A percentile compares a stretch with the other conserved stretches of the same genome.
Conservation (phyloP, 2,888 invertebrate genomes). For the Muscina levida region DNA sequence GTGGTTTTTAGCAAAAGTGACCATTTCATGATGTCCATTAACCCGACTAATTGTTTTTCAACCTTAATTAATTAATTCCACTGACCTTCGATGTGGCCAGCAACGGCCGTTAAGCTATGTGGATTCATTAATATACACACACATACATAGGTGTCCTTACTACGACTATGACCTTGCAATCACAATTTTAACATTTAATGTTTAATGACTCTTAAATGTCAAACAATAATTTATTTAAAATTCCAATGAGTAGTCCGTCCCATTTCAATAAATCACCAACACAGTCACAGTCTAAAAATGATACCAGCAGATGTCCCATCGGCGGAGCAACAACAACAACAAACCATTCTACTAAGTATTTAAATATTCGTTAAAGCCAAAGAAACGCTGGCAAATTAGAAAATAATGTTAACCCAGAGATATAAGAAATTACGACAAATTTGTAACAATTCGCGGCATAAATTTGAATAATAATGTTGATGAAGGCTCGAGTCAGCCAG, state of each 20-base stretch:
- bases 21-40: no score
- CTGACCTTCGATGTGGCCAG: no score
- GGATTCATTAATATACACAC: no score
- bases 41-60: no score
- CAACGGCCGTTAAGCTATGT: no score
- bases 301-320: background rate
- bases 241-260: background rate
- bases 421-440: conserved; percentile 13
- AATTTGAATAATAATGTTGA: conserved; percentile 13
- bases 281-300: no score
- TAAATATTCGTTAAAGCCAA: conserved; percentile 15
- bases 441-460: conserved; percentile 23
- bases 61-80: no score
- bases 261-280: background rate
- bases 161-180: no score
- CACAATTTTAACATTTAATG: conserved; percentile 2
- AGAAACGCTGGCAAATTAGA: conserved; percentile 22
- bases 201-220: conserved; percentile 28
- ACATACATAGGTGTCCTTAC: no score
- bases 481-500: background rate
- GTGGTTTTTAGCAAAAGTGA: no score
- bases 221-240: background rate
- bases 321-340: background rate
- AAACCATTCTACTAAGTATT: conserved; percentile 21
- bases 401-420: conserved; percentile 13